phyloP scores from a whole-genome alignment of 2,113 vertebrate genomes.

The Poecilia latipinna region DNA sequence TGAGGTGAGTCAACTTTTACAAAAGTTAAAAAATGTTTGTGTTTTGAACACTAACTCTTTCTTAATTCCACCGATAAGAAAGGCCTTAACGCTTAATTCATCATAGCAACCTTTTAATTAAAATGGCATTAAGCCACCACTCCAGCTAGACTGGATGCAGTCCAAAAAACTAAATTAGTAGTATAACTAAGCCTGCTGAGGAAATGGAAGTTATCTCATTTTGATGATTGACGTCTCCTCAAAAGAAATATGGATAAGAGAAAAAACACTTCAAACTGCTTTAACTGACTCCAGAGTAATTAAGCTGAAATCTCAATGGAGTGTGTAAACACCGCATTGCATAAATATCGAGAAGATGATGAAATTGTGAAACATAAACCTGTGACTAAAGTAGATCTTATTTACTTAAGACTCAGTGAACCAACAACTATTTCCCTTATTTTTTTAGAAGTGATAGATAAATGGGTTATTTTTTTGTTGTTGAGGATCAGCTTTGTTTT shows the following conservation, averaged over 20 bases:
- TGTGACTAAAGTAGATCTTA: constrained; percentile 42
- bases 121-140: background rate
- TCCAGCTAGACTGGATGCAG: background rate
- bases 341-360: constrained; percentile 54
- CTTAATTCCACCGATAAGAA: background rate
- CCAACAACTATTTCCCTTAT: constrained; percentile 3
- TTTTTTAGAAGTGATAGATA: background rate
- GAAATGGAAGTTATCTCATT: constrained; percentile 28
- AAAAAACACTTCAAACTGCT: constrained; percentile 40
- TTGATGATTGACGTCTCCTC: constrained; percentile 31
- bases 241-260: background rate
- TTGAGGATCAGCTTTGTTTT: background rate
- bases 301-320: constrained; percentile 45
- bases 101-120: background rate
- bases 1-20: background rate
- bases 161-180: constrained; percentile 1
- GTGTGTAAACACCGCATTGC: constrained; percentile 44
- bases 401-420: constrained; percentile 42
- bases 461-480: no score
- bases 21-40: background rate
- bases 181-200: constrained; percentile 11
- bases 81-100: background rate
- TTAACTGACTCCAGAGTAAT: constrained; percentile 58
- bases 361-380: constrained; percentile 53
- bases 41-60: background rate